phyloP scores from a whole-genome alignment of 2,113 vertebrate genomes.

The Petrocephalus zakoni region DNA sequence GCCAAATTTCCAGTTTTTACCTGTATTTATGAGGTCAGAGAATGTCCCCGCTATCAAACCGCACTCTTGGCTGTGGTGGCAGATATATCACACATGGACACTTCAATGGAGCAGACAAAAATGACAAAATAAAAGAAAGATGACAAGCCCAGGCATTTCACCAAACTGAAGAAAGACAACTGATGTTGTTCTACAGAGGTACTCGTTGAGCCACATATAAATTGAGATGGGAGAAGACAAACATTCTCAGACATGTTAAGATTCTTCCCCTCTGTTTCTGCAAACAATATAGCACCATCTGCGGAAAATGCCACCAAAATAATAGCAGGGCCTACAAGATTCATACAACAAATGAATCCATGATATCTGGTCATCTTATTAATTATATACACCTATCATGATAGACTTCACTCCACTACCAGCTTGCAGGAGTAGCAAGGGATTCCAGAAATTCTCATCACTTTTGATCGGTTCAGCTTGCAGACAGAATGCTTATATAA shows the following conservation, averaged over 20 bases:
- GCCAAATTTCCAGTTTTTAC: not conserved
- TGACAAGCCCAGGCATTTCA: not conserved
- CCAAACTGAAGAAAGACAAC: not conserved
- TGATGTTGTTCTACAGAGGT: not conserved
- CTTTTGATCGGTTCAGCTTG: not conserved
- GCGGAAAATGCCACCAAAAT: not conserved
- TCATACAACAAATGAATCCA: not conserved
- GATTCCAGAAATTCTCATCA: not conserved
- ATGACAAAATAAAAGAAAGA: not conserved
- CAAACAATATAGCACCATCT: not conserved
- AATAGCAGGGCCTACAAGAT: not conserved
- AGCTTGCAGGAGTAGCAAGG: not conserved
- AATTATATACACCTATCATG: not conserved
- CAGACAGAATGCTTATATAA: not conserved
- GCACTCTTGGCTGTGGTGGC: not conserved
- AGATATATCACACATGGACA: not conserved
- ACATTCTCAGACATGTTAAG: not conserved
- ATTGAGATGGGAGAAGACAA: not conserved
- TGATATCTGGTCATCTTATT: not conserved
- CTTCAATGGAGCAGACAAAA: not conserved
- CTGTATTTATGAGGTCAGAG: conserved; percentile 3
- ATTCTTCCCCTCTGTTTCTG: not conserved
- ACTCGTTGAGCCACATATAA: not conserved
- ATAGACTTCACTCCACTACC: not conserved
- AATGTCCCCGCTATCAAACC: not conserved